Percentiles rank a stretch among this genome's conserved stretches.
Evolutionary conservation across 2,888 invertebrate genomes (phyloP).

Genomic region (Drosophila putrida): DNA sequence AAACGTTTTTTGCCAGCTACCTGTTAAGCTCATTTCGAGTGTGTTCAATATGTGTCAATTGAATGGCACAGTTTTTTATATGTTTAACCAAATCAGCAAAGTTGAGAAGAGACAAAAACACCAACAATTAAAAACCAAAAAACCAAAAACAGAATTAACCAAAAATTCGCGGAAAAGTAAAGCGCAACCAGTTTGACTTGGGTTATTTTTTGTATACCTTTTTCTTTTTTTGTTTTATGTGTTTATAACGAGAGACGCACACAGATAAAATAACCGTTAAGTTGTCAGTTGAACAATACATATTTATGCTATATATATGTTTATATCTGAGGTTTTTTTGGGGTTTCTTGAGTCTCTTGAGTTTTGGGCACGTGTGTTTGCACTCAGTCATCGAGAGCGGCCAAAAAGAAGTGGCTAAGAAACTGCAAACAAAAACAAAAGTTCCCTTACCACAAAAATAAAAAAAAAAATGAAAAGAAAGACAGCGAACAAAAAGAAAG

Average conservation of each 20-base stretch:
- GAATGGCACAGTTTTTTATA: constrained; percentile 60
- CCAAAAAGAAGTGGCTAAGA: constrained; percentile 26
- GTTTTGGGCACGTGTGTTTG: constrained; percentile 59
- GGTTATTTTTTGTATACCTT: constrained; percentile 25
- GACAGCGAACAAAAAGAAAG: constrained; percentile 7
- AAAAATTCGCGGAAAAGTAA: constrained; percentile 58
- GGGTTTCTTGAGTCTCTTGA: background rate
- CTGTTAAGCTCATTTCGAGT: constrained; percentile 22
- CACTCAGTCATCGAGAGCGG: constrained; percentile 18
- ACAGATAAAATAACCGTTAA: constrained; percentile 58
- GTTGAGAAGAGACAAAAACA: constrained; percentile 27
- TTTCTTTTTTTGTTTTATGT: constrained; percentile 32
- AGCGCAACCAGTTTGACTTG: constrained; percentile 58
- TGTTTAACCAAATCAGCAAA: constrained; percentile 67
- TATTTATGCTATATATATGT: constrained; percentile 6
- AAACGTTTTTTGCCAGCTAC: constrained; percentile 12
- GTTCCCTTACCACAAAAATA: constrained; percentile 24
- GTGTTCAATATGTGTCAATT: constrained; percentile 65
- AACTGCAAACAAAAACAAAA: constrained; percentile 67
- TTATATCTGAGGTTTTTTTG: constrained; percentile 4
- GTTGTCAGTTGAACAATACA: constrained; percentile 37
- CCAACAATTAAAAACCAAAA: constrained; percentile 14
- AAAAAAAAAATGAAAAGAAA: background rate
- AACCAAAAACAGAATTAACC: constrained; percentile 7
- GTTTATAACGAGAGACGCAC: constrained; percentile 25